phyloP scores from a whole-genome alignment of 2,797 vertebrate genomes.

The Parauchenoglanis ngamensis region DNA sequence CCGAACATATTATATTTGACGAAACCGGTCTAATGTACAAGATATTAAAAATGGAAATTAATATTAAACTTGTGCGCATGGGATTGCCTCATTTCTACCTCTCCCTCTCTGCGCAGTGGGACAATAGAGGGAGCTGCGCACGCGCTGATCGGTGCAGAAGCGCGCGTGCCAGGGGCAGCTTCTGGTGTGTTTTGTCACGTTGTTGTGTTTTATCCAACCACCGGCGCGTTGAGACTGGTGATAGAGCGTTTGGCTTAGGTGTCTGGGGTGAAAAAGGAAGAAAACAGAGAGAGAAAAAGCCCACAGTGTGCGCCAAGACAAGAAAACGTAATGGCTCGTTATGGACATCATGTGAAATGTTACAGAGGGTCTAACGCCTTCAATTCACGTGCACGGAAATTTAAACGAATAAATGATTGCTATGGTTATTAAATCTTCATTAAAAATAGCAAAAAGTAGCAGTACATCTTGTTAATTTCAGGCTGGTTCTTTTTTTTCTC shows the following conservation, averaged over 20 bases:
- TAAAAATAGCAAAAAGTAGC: neutral
- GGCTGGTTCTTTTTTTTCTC: too few relatives aligned
- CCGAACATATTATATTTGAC: neutral
- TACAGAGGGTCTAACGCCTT: neutral
- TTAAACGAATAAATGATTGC: neutral
- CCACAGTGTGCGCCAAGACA: neutral
- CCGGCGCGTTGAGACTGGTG: neutral
- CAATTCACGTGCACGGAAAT: neutral
- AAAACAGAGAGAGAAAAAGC: neutral
- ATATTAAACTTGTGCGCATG: neutral
- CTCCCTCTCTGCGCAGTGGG: neutral
- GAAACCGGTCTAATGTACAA: neutral
- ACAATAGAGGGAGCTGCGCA: conserved; percentile 66
- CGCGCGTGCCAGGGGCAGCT: neutral
- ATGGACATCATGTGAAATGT: neutral
- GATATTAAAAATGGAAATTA: neutral
- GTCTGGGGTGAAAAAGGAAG: neutral
- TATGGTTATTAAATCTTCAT: neutral
- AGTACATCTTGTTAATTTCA: neutral
- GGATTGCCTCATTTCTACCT: neutral
- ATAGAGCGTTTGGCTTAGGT: neutral
- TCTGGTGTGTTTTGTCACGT: conserved; percentile 26
- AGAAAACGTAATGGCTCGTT: neutral
- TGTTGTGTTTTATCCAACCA: conserved; percentile 17
- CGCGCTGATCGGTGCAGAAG: conserved; percentile 30